A percentile compares a stretch with the other conserved stretches of the same genome.
phyloP scores from a whole-genome alignment of 2,888 invertebrate species.

The Tigriopus californicus region DNA sequence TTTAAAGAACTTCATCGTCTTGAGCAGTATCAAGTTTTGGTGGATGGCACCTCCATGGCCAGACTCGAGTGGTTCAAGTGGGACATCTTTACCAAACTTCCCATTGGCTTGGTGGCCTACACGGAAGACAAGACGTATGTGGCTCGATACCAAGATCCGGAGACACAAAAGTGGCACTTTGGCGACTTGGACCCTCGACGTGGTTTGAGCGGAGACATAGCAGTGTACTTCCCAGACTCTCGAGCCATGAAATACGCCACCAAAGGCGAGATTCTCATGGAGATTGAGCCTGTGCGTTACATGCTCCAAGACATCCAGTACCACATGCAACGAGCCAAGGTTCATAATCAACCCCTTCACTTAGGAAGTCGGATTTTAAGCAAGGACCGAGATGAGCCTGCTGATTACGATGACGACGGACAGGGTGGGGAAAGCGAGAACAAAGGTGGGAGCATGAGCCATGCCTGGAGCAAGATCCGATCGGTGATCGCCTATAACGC shows the following conservation, averaged over 20 bases:
- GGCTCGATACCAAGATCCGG: conserved; percentile 29
- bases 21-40: conserved; percentile 45
- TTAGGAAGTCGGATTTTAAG: conserved; percentile 8
- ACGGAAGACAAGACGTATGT: conserved; percentile 27
- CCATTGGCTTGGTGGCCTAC: conserved; percentile 43
- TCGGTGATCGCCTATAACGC: conserved; percentile 50
- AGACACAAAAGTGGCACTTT: conserved; percentile 30
- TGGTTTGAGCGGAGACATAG: conserved; percentile 38
- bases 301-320: conserved; percentile 47
- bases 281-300: conserved; percentile 57
- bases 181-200: conserved; percentile 44
- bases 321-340: conserved; percentile 35
- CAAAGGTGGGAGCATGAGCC: too few relatives aligned
- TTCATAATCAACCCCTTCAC: conserved; percentile 29
- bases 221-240: conserved; percentile 37
- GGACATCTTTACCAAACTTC: conserved; percentile 43
- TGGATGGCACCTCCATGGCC: conserved; percentile 42
- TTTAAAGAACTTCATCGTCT: conserved; percentile 20
- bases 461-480: neutral
- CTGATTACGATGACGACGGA: conserved; percentile 24
- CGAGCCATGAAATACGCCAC: conserved; percentile 31
- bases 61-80: conserved; percentile 56
- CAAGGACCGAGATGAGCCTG: conserved; percentile 24
- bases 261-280: conserved; percentile 54
- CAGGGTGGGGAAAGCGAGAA: neutral